Evolutionary conservation across 2,113 vertebrate species (phyloP).

Genomic region (Scomber colias): DNA sequence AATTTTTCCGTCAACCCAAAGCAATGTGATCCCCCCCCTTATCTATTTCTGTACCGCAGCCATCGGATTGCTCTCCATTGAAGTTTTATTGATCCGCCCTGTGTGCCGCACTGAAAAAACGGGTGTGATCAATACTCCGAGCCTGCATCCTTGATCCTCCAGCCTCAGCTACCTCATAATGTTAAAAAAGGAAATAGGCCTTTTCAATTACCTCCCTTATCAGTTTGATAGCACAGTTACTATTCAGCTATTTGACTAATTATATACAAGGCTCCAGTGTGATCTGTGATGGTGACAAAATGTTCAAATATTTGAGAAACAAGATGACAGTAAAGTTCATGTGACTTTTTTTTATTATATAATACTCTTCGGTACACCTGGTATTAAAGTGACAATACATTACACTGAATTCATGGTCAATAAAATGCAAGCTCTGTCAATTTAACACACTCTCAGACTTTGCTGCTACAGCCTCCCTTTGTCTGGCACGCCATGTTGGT

Average conservation of each 20-base stretch:
- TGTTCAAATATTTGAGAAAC: no score
- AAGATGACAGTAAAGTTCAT: no score
- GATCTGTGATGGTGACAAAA: no score
- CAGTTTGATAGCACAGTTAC: not conserved
- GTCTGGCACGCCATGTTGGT: no score
- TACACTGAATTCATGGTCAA: no score
- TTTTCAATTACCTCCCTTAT: conserved; percentile 10
- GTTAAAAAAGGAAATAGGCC: conserved; percentile 2
- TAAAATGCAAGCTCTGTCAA: no score
- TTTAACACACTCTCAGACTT: no score
- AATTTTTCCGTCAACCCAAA: conserved; percentile 32
- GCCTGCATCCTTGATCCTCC: conserved; percentile 15
- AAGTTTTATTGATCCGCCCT: conserved; percentile 64
- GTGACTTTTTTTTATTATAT: no score
- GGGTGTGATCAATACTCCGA: conserved; percentile 49
- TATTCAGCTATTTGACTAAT: not conserved
- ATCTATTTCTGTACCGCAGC: conserved; percentile 65
- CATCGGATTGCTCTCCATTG: conserved; percentile 53
- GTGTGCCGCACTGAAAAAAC: conserved; percentile 26
- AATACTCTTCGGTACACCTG: no score
- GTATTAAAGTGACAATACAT: no score
- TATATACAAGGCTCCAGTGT: not conserved
- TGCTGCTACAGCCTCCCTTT: no score
- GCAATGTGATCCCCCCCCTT: conserved; percentile 57
- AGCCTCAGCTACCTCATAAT: conserved; percentile 14